Percentiles rank a stretch among this genome's conserved stretches.
Evolutionary conservation across 2,888 invertebrate species (phyloP).

Genomic region (Balanococcus diminutus): DNA sequence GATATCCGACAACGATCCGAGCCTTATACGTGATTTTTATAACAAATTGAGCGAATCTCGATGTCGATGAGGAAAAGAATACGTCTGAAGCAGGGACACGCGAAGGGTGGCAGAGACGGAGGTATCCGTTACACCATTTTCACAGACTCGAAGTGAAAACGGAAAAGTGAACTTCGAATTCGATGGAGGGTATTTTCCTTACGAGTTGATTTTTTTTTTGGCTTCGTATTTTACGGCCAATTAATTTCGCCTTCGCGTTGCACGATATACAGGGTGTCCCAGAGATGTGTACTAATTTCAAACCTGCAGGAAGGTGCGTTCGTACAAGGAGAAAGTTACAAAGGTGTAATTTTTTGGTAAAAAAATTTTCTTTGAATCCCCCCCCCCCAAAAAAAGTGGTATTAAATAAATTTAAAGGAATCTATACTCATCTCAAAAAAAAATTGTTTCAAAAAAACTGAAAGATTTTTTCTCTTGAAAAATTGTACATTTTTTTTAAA

Average conservation of each 20-base stretch:
- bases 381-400: no score
- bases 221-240: constrained; percentile 32
- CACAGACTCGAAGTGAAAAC: not conserved
- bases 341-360: no score
- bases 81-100: not conserved
- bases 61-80: not conserved
- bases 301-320: no score
- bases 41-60: constrained; percentile 7
- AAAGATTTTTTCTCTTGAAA: no score
- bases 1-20: not conserved
- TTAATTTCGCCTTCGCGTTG: constrained; percentile 30
- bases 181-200: not conserved
- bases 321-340: no score
- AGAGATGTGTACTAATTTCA: no score
- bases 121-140: not conserved
- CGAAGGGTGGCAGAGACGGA: not conserved
- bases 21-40: constrained; percentile 15
- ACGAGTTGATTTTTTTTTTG: not conserved
- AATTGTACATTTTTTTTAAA: no score
- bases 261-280: no score
- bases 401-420: no score
- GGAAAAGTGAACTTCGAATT: constrained; percentile 1
- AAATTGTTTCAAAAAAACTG: no score
- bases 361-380: no score
- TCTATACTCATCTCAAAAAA: no score